Evolutionary conservation across 2,888 invertebrate species (phyloP).

Genomic region (Halictus ligatus): DNA sequence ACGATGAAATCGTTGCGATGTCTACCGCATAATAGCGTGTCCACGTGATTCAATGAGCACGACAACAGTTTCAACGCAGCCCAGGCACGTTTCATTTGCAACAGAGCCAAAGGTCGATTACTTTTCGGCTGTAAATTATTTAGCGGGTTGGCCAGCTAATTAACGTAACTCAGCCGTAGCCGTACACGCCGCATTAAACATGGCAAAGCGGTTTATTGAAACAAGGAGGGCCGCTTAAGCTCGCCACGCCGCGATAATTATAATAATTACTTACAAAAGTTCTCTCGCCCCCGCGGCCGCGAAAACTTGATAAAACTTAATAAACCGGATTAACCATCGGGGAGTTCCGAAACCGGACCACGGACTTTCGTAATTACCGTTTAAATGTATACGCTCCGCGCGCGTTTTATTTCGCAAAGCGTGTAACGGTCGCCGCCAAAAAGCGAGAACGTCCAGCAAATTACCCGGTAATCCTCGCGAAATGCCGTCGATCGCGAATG

Average conservation of each 20-base stretch:
- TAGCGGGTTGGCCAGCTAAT: constrained; percentile 35
- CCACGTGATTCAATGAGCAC: neutral
- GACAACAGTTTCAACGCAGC: neutral
- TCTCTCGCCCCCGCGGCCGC: constrained; percentile 5
- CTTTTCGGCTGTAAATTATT: constrained; percentile 24
- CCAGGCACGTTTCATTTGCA: neutral
- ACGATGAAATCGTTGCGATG: neutral
- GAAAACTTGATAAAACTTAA: constrained; percentile 57
- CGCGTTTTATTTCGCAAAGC: constrained; percentile 4
- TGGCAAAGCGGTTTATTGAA: constrained; percentile 39
- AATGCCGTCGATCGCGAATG: neutral
- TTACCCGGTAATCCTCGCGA: neutral
- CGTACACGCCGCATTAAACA: constrained; percentile 36
- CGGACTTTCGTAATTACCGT: constrained; percentile 50
- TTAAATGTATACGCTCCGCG: constrained; percentile 27
- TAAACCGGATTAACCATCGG: constrained; percentile 54
- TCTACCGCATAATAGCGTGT: neutral
- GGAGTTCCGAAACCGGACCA: constrained; percentile 32
- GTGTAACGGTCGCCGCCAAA: neutral
- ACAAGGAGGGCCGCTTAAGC: constrained; percentile 36
- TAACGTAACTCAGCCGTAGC: constrained; percentile 24
- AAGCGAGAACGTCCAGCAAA: neutral
- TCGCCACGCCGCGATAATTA: constrained; percentile 53
- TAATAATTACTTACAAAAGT: constrained; percentile 60
- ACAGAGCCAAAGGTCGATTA: constrained; percentile 15